These are phyloP conservation scores for Diploscapter pachys DNA, from an alignment of 1,140 invertebrate species.

Conservation along the genomic window DNA sequence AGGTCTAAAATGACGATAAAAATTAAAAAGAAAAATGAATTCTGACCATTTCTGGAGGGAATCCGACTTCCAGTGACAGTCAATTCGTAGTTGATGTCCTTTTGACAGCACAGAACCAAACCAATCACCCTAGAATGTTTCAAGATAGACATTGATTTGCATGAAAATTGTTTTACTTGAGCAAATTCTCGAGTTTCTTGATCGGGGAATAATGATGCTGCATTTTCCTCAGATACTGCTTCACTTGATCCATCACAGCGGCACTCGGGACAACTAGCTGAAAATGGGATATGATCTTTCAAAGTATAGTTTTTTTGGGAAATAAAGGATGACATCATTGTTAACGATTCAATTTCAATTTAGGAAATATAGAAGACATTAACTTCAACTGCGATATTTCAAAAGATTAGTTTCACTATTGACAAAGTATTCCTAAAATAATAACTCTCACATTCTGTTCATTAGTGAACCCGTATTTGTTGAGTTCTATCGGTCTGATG, in stretches of 20 bases:
- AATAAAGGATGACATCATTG: not conserved
- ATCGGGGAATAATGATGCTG: constrained; percentile 86
- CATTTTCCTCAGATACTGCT: constrained; percentile 75
- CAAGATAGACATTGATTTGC: constrained; percentile 7
- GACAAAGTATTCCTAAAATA: not conserved
- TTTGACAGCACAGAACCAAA: not conserved
- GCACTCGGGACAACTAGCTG: constrained; percentile 62
- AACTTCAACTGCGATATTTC: not conserved
- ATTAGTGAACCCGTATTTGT: constrained; percentile 79
- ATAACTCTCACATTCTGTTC: not conserved
- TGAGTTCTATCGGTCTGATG: constrained; percentile 73
- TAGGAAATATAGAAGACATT: not conserved
- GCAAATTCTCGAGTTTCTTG: constrained; percentile 83
- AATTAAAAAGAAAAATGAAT: not conserved
- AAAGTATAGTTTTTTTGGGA: not conserved
- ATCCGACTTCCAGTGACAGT: not conserved
- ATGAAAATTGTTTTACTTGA: constrained; percentile 61
- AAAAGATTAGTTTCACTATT: no score
- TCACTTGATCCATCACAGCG: constrained; percentile 74
- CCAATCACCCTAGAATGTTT: no score
- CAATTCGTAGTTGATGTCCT: constrained; percentile 15
- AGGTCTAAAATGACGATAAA: constrained; percentile 32
- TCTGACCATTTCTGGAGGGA: not conserved
- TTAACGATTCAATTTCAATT: not conserved
- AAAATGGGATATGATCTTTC: not conserved